Conservation (phyloP, 2,113 vertebrate genomes). For the Eulemur macaco region DNA sequence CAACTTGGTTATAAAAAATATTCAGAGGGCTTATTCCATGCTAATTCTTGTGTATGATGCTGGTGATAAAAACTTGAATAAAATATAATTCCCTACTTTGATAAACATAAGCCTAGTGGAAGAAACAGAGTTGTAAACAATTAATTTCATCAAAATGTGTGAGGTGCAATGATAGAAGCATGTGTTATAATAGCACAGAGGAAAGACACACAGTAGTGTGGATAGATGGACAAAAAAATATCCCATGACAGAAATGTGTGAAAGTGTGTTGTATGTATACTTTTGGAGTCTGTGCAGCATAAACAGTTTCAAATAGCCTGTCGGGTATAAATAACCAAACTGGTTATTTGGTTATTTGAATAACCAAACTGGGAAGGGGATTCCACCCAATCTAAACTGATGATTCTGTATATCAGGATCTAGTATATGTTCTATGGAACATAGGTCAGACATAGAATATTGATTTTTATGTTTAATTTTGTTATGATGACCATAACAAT, state of each 20-base stretch:
- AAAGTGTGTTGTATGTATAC: background rate
- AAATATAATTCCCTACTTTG: background rate
- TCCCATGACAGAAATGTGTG: background rate
- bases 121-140: background rate
- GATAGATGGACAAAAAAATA: background rate
- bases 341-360: background rate
- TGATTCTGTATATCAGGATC: background rate
- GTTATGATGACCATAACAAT: background rate
- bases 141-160: background rate
- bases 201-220: background rate
- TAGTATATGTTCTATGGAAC: background rate
- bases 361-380: background rate
- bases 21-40: background rate
- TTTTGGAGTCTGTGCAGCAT: background rate
- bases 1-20: background rate
- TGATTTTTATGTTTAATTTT: background rate
- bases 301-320: background rate
- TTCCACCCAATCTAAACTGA: background rate
- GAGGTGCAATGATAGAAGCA: background rate
- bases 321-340: background rate
- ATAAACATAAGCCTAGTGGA: background rate
- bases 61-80: background rate
- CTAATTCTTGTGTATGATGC: background rate
- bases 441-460: background rate
- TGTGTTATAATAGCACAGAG: background rate